Percentiles rank a stretch among this genome's conserved stretches.
Conservation (phyloP, 2,888 invertebrate species). For the Pristionchus exspectatus region DNA sequence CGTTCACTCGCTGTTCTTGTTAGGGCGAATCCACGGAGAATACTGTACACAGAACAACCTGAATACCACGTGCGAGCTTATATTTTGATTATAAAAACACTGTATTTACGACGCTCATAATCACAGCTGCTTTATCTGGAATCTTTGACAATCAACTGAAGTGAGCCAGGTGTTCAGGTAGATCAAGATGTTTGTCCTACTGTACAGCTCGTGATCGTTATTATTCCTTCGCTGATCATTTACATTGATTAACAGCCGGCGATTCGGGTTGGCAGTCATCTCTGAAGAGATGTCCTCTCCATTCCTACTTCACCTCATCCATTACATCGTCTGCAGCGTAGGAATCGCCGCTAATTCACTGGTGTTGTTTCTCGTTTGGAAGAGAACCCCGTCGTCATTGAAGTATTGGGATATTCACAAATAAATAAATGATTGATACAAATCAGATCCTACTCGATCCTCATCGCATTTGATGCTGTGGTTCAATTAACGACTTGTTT, state of each 20-base stretch:
- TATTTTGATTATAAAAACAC: background rate
- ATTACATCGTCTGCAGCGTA: background rate
- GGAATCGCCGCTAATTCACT: background rate
- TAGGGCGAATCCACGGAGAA: background rate
- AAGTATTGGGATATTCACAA: background rate
- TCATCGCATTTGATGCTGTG: background rate
- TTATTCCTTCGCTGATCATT: background rate
- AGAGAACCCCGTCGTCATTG: background rate
- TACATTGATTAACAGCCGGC: no score
- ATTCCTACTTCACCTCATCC: background rate
- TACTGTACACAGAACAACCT: no score
- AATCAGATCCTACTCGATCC: slow-evolving; percentile 6
- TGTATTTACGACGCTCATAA: background rate
- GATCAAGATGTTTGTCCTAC: background rate
- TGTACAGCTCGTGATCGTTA: background rate
- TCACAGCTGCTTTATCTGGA: background rate
- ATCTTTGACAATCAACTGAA: background rate
- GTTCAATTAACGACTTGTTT: background rate
- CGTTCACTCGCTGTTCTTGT: background rate
- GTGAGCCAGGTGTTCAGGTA: background rate
- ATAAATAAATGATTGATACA: background rate
- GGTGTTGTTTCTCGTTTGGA: background rate
- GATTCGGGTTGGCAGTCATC: no score
- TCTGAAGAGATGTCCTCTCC: background rate
- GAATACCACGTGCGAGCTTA: background rate